phyloP scores from a whole-genome alignment of 2,797 vertebrate genomes.

The Lophotriccus pileatus region DNA sequence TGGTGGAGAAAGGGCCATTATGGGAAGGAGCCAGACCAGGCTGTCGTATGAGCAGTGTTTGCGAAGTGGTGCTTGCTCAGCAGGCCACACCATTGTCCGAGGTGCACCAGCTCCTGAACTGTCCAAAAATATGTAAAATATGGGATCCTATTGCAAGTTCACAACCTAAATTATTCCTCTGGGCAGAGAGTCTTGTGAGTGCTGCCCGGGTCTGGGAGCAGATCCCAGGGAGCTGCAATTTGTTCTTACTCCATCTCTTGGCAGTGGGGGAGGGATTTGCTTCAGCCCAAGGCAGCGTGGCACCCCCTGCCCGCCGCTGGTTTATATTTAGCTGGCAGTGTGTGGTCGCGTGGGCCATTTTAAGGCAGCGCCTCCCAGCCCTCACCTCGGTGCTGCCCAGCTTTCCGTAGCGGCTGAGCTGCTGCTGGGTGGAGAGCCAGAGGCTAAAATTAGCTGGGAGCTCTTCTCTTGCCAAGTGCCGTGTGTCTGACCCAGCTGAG shows the following conservation, averaged over 20 bases:
- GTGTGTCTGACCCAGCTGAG: conserved; percentile 4
- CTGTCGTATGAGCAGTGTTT: fast-evolving
- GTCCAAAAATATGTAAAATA: not conserved
- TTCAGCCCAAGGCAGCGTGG: not conserved
- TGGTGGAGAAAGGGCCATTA: not conserved
- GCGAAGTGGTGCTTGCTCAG: not conserved
- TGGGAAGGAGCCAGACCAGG: fast-evolving
- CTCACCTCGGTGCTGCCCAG: conserved; percentile 50
- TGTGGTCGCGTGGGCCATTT: not conserved
- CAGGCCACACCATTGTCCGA: fast-evolving
- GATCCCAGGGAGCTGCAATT: not conserved
- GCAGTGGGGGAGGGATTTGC: not conserved
- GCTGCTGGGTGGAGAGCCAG: conserved; percentile 66
- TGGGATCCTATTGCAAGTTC: not conserved
- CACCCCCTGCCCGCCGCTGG: not conserved
- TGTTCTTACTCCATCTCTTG: not conserved
- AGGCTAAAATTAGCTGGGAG: conserved; percentile 75
- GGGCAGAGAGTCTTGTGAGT: not conserved
- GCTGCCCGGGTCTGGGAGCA: fast-evolving
- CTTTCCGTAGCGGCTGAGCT: conserved; percentile 40
- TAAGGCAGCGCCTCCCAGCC: conserved; percentile 36
- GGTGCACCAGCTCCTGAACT: not conserved
- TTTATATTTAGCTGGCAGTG: not conserved
- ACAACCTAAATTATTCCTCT: not conserved
- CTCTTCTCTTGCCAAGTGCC: conserved; percentile 57